phyloP scores from a whole-genome alignment of 2,888 invertebrate genomes.

The Pharmacophagus antenor region DNA sequence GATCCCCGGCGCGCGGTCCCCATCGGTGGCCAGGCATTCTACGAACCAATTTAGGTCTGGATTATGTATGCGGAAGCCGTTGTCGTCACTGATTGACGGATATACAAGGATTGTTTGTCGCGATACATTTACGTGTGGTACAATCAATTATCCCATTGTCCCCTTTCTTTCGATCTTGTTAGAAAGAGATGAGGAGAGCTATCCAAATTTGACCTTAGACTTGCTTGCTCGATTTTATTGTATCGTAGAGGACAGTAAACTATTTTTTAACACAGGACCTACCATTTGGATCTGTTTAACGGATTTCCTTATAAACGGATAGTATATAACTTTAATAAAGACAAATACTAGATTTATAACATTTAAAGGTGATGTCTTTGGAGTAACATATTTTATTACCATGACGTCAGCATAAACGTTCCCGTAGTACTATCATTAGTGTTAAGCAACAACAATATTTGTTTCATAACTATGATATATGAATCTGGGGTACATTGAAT shows the following conservation, averaged over 20 bases:
- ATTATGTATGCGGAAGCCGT: neutral
- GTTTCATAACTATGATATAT: constrained; percentile 10
- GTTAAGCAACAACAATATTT: constrained; percentile 13
- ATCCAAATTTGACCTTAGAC: neutral
- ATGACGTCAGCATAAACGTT: too few species aligned
- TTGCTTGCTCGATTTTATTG: too few species aligned
- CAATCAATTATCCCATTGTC: neutral
- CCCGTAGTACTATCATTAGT: neutral
- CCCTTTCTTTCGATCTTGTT: neutral
- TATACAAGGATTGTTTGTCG: neutral
- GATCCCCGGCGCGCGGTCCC: constrained; percentile 45
- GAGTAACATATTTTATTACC: too few species aligned
- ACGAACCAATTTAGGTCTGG: constrained; percentile 22
- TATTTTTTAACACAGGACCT: too few species aligned
- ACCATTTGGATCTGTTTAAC: too few species aligned
- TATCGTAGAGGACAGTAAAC: too few species aligned
- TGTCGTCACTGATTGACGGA: neutral
- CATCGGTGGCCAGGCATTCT: constrained; percentile 17
- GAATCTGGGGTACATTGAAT: constrained; percentile 24
- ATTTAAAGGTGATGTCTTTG: too few species aligned
- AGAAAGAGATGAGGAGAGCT: neutral
- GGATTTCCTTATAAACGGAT: too few species aligned
- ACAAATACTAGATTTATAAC: too few species aligned
- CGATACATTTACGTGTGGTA: neutral
- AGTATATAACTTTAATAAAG: too few species aligned